A percentile compares a stretch with the other conserved stretches of the same genome.
Conservation (phyloP, 1,140 invertebrate genomes). For the Heliconius hewitsoni region DNA sequence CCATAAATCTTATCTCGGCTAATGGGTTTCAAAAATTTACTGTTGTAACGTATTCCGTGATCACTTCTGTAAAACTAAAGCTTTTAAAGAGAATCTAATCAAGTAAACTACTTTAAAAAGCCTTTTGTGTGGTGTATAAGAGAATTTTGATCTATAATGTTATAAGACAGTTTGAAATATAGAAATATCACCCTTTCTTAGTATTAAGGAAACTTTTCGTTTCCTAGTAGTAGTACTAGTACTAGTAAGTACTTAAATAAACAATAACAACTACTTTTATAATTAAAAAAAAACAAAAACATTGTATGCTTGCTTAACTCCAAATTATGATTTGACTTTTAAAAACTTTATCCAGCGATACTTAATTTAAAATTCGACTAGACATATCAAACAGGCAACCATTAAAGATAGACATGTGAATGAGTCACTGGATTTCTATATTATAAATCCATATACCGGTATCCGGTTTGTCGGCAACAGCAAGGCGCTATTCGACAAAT, state of each 20-base stretch:
- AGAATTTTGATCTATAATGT: not conserved
- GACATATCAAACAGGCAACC: not conserved
- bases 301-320: too few species aligned
- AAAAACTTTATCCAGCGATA: too few species aligned
- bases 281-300: too few species aligned
- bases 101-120: not conserved
- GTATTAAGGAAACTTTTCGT: too few species aligned
- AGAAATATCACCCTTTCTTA: too few species aligned
- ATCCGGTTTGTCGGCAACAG: conserved; percentile 4
- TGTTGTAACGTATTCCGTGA: conserved; percentile 22
- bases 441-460: conserved; percentile 17
- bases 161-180: too few species aligned
- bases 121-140: not conserved
- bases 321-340: not conserved
- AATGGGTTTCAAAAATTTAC: conserved; percentile 22
- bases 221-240: too few species aligned
- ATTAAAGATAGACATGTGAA: not conserved
- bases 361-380: not conserved
- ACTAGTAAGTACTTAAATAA: too few species aligned
- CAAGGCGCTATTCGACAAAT: not conserved
- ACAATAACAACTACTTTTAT: too few species aligned
- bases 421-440: conserved; percentile 4
- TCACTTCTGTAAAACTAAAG: conserved; percentile 22
- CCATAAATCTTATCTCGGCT: conserved; percentile 1
- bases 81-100: conserved; percentile 2